Evolutionary conservation across 1,140 invertebrate genomes (phyloP).

Genomic region (Teleopsis dalmanni): DNA sequence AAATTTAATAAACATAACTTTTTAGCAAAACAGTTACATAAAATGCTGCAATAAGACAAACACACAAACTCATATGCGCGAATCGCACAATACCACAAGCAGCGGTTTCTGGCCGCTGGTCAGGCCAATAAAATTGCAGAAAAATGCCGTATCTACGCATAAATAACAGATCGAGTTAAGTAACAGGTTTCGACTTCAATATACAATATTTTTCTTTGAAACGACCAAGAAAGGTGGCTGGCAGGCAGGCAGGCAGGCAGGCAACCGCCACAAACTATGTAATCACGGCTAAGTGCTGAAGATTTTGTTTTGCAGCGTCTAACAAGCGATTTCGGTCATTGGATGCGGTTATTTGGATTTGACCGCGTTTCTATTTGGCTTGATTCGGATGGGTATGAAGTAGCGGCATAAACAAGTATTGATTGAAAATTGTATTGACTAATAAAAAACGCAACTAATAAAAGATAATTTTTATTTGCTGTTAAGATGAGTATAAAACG

Average conservation of each 20-base stretch:
- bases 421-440: too few species aligned
- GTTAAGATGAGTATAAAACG: too few species aligned
- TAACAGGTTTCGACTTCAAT: neutral
- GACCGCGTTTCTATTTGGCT: conserved; percentile 8
- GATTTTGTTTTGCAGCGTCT: too few species aligned
- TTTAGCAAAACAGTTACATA: conserved; percentile 8
- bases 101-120: neutral
- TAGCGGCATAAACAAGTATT: too few species aligned
- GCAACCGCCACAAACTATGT: neutral
- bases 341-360: conserved; percentile 10
- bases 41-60: neutral
- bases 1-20: conserved; percentile 8
- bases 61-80: too few species aligned
- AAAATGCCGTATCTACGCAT: neutral
- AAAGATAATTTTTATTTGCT: too few species aligned
- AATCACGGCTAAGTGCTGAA: neutral
- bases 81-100: neutral
- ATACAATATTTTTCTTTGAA: neutral
- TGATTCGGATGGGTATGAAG: too few species aligned
- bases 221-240: too few species aligned
- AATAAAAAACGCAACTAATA: too few species aligned
- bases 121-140: neutral
- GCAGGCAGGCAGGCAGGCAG: neutral
- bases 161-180: neutral
- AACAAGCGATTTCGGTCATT: conserved; percentile 4